A percentile compares a stretch with the other conserved stretches of the same genome.
Evolutionary conservation across 2,113 vertebrate species (phyloP).

Genomic region (Oryzias melastigma): DNA sequence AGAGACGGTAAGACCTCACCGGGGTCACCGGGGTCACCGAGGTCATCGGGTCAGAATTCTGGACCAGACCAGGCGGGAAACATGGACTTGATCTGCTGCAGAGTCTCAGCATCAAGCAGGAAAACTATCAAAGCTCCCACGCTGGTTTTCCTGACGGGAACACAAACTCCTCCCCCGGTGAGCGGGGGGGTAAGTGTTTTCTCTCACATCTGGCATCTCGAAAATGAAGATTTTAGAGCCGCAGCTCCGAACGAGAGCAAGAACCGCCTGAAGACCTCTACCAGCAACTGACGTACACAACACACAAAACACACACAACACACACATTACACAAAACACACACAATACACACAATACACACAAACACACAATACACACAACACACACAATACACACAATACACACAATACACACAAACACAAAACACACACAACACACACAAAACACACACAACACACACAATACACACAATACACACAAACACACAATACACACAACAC

Average conservation of each 20-base stretch:
- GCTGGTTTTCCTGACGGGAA: too few relatives aligned
- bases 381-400: too few relatives aligned
- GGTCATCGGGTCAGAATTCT: constrained; percentile 11
- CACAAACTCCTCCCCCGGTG: neutral
- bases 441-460: too few relatives aligned
- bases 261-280: constrained; percentile 16
- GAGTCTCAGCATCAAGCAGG: constrained; percentile 12
- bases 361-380: neutral
- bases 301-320: neutral
- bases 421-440: too few relatives aligned
- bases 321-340: constrained; percentile 1
- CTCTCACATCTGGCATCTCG: constrained; percentile 8
- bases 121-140: neutral
- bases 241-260: neutral
- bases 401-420: too few relatives aligned
- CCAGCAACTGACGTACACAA: constrained; percentile 22
- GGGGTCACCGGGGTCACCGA: neutral
- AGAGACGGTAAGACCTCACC: constrained; percentile 63
- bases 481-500: too few relatives aligned
- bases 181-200: neutral
- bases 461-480: too few relatives aligned
- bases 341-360: rapidly evolving
- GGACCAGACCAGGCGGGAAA: constrained; percentile 52
- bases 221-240: constrained; percentile 19
- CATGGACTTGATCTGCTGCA: constrained; percentile 20